Base-by-base conservation (phyloP, 2,888 invertebrate genomes). In the Caenorhabditis imperialis region DNA sequence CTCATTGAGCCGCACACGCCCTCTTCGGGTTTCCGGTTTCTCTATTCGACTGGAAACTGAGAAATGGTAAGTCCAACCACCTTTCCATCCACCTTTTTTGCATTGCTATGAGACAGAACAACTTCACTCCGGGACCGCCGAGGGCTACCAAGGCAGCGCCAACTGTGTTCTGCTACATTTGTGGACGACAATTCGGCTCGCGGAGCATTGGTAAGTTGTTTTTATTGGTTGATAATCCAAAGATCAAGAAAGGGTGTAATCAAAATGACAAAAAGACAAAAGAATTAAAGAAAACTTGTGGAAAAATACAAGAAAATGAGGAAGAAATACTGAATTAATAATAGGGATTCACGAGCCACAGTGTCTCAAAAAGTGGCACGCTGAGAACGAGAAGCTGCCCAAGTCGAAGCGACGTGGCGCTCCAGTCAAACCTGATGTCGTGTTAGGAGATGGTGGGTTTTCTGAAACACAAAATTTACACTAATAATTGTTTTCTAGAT, bases 111-210 rank as follows among this genome's bases (percentile, higher is more conserved):
- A n/a, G 35, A 18, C 67, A 84, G 83, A 78, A 83, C 38, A 78
- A 82, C 61, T 75, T 84, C 38, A 82, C 73, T 8, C 83, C 84
- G 2, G 81, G 79, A 10, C 79, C 81, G 0, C 79, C 84, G 10
- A 63, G 80, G 40, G 87, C 86, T 20, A 81, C 85, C 0, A 58
- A 73, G 16, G 79, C 87, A n/a, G 88, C 89, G 4, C 88, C 87
- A 10, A 88, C 89, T 12, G 88, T 90, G 40, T 88, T 90, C 69
- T 93, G 93, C 84, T 91, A 91, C 87, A 91, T 92, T 79, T 93
- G 93, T 84, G 92, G 92, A 2, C 89, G 92, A 50, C 91, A 91
- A 84, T 92, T 92, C 84, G 92, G 92, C 30, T 90, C 91, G 1
- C 90, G 90, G 81, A 92, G 92, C 48, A 86, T 85, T 22, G 77